Evolutionary conservation across 2,113 vertebrate genomes (phyloP), one percentile per base, ranked within the genome.

Genomic region (Poeciliopsis turrubarensis): DNA sequence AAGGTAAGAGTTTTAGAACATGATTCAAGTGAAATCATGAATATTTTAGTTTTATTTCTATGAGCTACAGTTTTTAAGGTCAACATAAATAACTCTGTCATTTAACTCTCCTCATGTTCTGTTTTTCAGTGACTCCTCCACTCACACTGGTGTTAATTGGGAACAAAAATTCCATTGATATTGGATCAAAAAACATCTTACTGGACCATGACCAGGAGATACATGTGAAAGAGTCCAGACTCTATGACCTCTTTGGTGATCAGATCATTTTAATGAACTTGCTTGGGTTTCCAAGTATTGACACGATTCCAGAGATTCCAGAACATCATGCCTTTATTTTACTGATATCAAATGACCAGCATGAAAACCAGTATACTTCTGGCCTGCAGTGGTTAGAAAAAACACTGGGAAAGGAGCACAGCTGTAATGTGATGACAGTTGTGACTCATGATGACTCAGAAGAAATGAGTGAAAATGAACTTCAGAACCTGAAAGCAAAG

Each of bases 131-230:
- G 67, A 4, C 11, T 0, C 60, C 83, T 79, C 0, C 54, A 0
- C 65, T 77, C 39, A 84, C 70, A 65, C 63, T 88, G 37, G 19
- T 84, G 29, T 80, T 86, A 65, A 63, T 70, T 60, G 87, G 87
- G n/a, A 68, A 89, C 9, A 14, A 19, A 37, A 70, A 75, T 26
- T 54, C 73, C 0, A 34, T 78, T 65, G 76, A 89, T 14, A 66
- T 57, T 31, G 73, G 70, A 44, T 26, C 70, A 69, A 30, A 70
- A 60, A 86, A 86, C 44, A 1, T 86, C 31, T 66, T 86, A 34
- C 34, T 34, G 34, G 34, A 34, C 64, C 10, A 77, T 32, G 60
- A 84, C 0, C 3, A 41, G 3, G 32, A 67, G 41, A 41, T 1
- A 73, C 26, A 71, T 0, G 0, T 10, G 4, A 9, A 70, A 31